Percentiles rank a stretch among this genome's conserved stretches.
These are phyloP conservation scores for Lithophane leautieri DNA, from an alignment of 2,888 invertebrate species.

Conservation along the genomic window DNA sequence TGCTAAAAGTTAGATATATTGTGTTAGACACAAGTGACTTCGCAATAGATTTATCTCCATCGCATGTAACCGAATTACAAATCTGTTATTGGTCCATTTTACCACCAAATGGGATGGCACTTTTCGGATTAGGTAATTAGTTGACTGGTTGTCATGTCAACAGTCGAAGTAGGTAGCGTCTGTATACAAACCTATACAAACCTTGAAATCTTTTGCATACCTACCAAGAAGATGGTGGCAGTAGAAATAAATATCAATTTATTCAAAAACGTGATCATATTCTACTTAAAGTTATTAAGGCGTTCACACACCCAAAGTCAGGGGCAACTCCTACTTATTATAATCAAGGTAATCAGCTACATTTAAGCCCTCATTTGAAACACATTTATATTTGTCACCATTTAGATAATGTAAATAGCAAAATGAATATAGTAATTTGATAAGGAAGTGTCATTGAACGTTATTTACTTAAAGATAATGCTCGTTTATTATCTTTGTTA, in stretches of 20 bases:
- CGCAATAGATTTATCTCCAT: slow-evolving; percentile 1
- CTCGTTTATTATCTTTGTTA: slow-evolving; percentile 63
- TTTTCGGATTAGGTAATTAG: slow-evolving; percentile 9
- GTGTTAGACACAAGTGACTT: slow-evolving; percentile 8
- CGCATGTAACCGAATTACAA: slow-evolving; percentile 32
- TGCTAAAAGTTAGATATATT: slow-evolving; percentile 6
- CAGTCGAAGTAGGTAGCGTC: neutral
- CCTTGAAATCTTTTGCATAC: neutral
- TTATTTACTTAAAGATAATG: slow-evolving; percentile 71
- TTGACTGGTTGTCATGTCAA: slow-evolving; percentile 15
- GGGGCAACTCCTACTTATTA: slow-evolving; percentile 38
- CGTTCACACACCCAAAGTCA: slow-evolving; percentile 40
- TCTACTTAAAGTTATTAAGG: slow-evolving; percentile 12
- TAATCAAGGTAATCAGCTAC: slow-evolving; percentile 56
- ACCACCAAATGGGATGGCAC: slow-evolving; percentile 16
- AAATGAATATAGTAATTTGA: slow-evolving; percentile 69
- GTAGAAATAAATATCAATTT: slow-evolving; percentile 19
- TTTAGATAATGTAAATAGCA: slow-evolving; percentile 67
- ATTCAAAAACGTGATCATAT: slow-evolving; percentile 22
- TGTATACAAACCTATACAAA: neutral
- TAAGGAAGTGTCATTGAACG: slow-evolving; percentile 77
- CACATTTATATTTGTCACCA: slow-evolving; percentile 62
- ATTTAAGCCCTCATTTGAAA: slow-evolving; percentile 58
- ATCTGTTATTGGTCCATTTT: slow-evolving; percentile 35
- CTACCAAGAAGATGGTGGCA: neutral